Percentiles rank a stretch among this genome's conserved stretches.
Conservation (phyloP, 2,797 vertebrate species). For the Aldrovandia affinis region DNA sequence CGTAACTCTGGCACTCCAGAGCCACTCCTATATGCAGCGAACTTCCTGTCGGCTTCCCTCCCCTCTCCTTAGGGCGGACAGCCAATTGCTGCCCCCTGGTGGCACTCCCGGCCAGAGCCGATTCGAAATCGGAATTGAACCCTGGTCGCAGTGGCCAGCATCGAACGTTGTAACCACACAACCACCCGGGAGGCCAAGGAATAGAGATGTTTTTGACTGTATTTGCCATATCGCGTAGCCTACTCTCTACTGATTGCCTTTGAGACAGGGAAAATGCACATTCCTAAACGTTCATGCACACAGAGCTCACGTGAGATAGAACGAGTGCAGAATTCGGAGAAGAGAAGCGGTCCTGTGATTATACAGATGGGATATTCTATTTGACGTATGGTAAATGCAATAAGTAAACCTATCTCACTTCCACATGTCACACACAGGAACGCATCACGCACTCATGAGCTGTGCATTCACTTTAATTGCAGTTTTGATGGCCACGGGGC, state of each 20-base stretch:
- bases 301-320: neutral
- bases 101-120: too few species aligned
- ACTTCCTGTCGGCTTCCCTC: too few species aligned
- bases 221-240: neutral
- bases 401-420: neutral
- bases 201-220: neutral
- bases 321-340: neutral
- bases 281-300: neutral
- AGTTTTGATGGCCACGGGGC: neutral
- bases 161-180: too few species aligned
- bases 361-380: neutral
- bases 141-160: too few species aligned
- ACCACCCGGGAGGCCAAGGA: too few species aligned
- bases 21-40: too few species aligned
- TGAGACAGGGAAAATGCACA: neutral
- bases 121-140: too few species aligned
- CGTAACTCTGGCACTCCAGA: too few species aligned
- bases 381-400: neutral
- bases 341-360: neutral
- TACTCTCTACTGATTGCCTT: neutral
- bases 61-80: too few species aligned
- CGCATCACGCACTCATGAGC: neutral
- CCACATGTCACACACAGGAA: neutral
- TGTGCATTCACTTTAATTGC: neutral
- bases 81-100: too few species aligned